Percentiles rank a stretch among this genome's conserved stretches.
Conservation (phyloP, 1,140 invertebrate genomes). For the Platyscapa corneri region DNA sequence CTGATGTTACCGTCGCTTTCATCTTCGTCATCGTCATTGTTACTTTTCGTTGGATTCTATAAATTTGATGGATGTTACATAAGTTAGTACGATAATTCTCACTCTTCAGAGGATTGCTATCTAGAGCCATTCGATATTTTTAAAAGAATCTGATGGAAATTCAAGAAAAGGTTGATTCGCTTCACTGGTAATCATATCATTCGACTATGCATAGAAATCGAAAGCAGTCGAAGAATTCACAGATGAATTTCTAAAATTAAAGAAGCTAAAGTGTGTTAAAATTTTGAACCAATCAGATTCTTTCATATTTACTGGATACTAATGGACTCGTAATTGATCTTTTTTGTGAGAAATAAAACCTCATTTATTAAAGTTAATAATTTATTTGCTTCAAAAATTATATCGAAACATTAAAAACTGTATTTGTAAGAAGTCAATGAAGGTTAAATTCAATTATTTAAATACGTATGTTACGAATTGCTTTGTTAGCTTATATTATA, state of each 20-base stretch:
- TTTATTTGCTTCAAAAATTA: no score
- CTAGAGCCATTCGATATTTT: not conserved
- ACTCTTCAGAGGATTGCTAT: not conserved
- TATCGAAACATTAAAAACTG: no score
- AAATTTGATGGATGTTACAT: slow-evolving; percentile 5
- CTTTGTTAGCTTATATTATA: no score
- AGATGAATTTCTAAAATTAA: not conserved
- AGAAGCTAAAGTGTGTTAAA: not conserved
- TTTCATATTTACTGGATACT: not conserved
- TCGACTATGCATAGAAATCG: not conserved
- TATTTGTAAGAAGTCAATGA: no score
- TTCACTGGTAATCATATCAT: not conserved
- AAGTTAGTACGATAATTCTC: not conserved
- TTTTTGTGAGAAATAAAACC: not conserved
- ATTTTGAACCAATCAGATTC: not conserved
- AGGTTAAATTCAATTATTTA: no score
- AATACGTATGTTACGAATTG: no score
- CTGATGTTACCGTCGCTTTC: no score
- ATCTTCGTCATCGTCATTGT: not conserved
- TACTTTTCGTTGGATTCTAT: not conserved
- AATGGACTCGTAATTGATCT: not conserved
- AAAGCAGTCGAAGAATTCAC: not conserved
- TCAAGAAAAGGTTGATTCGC: not conserved
- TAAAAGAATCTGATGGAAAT: not conserved
- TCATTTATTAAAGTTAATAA: no score